Base-by-base conservation (phyloP, 2,888 invertebrate species). In the Spilosoma lubricipeda region DNA sequence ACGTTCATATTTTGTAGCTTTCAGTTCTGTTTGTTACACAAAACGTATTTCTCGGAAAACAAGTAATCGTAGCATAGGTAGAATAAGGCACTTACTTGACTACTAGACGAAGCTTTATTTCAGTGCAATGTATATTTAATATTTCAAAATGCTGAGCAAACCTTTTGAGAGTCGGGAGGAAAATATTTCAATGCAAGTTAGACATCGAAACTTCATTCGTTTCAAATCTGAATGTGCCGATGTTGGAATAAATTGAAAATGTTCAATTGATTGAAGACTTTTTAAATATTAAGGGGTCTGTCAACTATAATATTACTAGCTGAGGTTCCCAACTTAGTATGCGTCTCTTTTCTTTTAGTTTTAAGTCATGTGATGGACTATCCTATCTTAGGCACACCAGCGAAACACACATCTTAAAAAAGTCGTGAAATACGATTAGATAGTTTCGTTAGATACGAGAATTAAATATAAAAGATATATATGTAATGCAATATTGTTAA, bases 151-250 rank as follows among this genome's bases (percentile, higher is more conserved):
- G 33, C 71, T 71, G 63, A 74, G 70, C 72, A 74, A 77, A 70
- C 71, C 78, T 74, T 79, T 78, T 81, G 75, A 77, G 70, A 78
- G 65, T 73, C 27, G 0, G 23, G 68, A 72, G 78, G 77, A 75
- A 78, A 79, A 81, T 78, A 83, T 82, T 81, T 78, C 78, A 81
- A 74, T 78, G 75, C 71, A 70, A 69, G 63, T 77, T 77, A 70
- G 77, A 79, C 68, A 82, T 80, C 77, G 76, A 56, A 77, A 84
- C 79, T 77, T 81, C 76, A 79, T 76, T 72, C 72, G 64, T 48
- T 76, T 67, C 67, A 64, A 72, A 68, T 66, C 70, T 73, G 63
- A 72, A 69, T 27, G 71, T 65, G 70, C 69, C 66, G 76, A 74
- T 39, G 71, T 67, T 27, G 23, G 74, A 74, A 77, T 78, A 79